Percentiles rank a stretch among this genome's conserved stretches.
phyloP scores from a whole-genome alignment of 64 coral and sea anemone genomes.

The Actinia equina region DNA sequence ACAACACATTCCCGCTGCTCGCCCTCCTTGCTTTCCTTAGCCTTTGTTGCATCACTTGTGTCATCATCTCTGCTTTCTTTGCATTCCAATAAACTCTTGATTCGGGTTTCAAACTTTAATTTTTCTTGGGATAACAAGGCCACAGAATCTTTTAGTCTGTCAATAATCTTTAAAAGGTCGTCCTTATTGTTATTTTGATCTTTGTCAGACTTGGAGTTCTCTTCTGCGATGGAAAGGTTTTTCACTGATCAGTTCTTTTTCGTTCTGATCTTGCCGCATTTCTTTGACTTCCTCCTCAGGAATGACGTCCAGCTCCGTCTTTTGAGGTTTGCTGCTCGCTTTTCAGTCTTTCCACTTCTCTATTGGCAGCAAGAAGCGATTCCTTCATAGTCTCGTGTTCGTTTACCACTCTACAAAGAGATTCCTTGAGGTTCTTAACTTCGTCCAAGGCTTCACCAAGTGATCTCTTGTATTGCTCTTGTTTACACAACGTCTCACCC shows the following conservation, averaged over 20 bases:
- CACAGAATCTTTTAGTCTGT: not conserved
- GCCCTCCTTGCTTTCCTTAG: not conserved
- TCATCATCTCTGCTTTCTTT: not conserved
- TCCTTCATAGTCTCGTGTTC: slow-evolving; percentile 81
- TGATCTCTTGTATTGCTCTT: slow-evolving; percentile 64
- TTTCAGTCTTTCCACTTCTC: slow-evolving; percentile 59
- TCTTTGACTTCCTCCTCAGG: slow-evolving; percentile 28
- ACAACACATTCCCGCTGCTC: too few species aligned
- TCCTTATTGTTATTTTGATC: not conserved
- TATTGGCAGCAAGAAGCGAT: slow-evolving; percentile 41
- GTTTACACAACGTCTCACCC: slow-evolving; percentile 73
- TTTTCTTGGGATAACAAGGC: not conserved
- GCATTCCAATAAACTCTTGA: not conserved
- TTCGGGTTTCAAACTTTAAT: not conserved
- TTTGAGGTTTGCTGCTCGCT: slow-evolving; percentile 10
- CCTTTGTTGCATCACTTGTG: not conserved
- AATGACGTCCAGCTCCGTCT: slow-evolving; percentile 36
- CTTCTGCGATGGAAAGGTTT: not conserved
- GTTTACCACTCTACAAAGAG: slow-evolving; percentile 67
- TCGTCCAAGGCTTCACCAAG: slow-evolving; percentile 65
- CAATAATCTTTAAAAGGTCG: not conserved
- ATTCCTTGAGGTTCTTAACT: slow-evolving; percentile 68
- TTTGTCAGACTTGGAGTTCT: not conserved
- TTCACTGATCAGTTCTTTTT: not conserved
- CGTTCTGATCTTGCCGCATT: not conserved